Evolutionary conservation across 2,113 vertebrate species (phyloP).

Genomic region (Pelodiscus sinensis): DNA sequence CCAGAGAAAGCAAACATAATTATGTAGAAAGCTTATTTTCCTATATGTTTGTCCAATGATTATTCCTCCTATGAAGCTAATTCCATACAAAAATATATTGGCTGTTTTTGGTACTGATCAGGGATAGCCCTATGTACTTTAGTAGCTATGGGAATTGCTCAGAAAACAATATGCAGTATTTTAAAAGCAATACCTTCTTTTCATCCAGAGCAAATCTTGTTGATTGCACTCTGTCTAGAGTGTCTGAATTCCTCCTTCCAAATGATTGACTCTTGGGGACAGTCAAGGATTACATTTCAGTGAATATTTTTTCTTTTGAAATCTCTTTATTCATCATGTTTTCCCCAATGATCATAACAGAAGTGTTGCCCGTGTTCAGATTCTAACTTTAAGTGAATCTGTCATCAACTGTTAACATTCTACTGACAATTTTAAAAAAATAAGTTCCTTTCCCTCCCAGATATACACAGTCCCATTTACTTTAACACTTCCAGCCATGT

Average conservation of each 20-base stretch:
- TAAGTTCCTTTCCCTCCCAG: conserved; percentile 31
- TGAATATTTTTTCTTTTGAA: conserved; percentile 10
- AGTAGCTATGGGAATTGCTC: neutral
- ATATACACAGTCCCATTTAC: neutral
- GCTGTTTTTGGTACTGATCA: neutral
- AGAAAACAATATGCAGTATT: neutral
- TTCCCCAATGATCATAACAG: neutral
- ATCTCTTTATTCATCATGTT: neutral
- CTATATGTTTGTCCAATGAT: neutral
- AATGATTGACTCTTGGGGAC: neutral
- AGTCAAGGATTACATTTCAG: conserved; percentile 8
- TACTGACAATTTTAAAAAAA: conserved; percentile 14
- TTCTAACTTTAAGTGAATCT: conserved; percentile 14
- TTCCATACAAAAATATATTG: neutral
- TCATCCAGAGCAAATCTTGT: neutral
- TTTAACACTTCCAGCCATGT: conserved; percentile 59
- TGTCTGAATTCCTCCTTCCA: conserved; percentile 5
- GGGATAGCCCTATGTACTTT: neutral
- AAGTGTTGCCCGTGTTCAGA: neutral
- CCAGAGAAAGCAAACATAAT: neutral
- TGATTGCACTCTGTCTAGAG: neutral
- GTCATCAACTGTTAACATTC: neutral
- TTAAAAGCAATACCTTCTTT: conserved; percentile 6
- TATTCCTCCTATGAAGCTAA: neutral
- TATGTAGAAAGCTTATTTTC: neutral